A percentile compares a stretch with the other conserved stretches of the same genome.
Conservation (phyloP, 2,797 vertebrate genomes). For the Thamnophis elegans region DNA sequence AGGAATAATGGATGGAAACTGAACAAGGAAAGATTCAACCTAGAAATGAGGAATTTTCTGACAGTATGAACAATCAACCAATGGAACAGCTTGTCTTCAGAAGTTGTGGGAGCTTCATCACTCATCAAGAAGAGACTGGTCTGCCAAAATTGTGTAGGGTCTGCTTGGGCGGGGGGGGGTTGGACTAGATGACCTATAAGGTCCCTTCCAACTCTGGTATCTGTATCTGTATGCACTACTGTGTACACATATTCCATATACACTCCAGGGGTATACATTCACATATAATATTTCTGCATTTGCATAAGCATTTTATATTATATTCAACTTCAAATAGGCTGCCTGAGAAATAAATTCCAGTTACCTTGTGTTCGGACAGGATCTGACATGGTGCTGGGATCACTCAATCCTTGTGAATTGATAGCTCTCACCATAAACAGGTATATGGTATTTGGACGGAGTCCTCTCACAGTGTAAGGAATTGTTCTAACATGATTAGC, state of each 20-base stretch:
- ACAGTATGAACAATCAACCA: no score
- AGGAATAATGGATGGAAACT: no score
- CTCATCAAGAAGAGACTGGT: no score
- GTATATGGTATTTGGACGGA: conserved; percentile 97
- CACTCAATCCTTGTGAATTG: conserved; percentile 92
- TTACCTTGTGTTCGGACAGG: conserved; percentile 98
- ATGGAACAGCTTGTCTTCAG: no score
- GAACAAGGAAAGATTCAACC: no score
- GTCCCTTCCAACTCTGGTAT: no score
- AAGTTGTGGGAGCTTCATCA: no score
- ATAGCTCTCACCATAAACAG: conserved; percentile 97
- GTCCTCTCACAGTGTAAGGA: conserved; percentile 86
- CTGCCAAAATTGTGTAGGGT: no score
- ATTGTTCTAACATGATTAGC: conserved; percentile 93
- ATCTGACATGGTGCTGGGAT: conserved; percentile 95
- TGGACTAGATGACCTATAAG: no score
- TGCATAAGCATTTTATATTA: not conserved
- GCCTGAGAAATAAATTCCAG: not conserved
- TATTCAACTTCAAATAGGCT: not conserved
- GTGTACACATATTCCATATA: not conserved
- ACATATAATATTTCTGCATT: not conserved
- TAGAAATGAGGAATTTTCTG: no score
- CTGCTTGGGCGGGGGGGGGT: no score
- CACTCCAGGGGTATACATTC: not conserved
- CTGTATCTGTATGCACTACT: not conserved